Evolutionary conservation across 2,888 invertebrate species (phyloP).

Genomic region (Tetramorium bicarinatum): DNA sequence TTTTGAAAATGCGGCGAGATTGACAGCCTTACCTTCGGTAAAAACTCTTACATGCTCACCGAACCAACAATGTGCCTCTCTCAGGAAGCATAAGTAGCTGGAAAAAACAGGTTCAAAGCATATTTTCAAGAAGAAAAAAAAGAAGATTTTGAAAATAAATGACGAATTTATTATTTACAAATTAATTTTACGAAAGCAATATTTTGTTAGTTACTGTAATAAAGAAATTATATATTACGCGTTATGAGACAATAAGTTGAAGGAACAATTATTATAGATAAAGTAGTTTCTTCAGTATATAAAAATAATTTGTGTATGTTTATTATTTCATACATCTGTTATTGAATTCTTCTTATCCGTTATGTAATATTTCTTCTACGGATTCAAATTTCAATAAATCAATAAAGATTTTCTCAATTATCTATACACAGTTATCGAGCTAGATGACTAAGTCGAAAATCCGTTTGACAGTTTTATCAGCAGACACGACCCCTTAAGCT

Average conservation of each 20-base stretch:
- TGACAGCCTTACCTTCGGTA: too few species aligned
- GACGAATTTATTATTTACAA: neutral
- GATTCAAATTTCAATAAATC: neutral
- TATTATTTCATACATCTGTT: neutral
- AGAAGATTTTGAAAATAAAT: neutral
- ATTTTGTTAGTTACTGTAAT: neutral
- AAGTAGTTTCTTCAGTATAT: neutral
- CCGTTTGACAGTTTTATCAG: slow-evolving; percentile 66
- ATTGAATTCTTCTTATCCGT: neutral
- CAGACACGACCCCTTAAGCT: slow-evolving; percentile 64
- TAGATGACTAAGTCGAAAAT: slow-evolving; percentile 19
- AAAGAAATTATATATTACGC: neutral
- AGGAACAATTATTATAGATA: neutral
- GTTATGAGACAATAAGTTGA: neutral
- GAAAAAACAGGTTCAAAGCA: too few species aligned
- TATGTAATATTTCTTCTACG: neutral
- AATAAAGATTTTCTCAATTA: neutral
- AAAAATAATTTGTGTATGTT: neutral
- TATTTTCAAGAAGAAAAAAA: too few species aligned
- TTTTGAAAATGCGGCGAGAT: too few species aligned
- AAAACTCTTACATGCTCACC: too few species aligned
- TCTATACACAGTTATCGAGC: neutral
- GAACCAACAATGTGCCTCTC: too few species aligned
- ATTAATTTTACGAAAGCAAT: neutral
- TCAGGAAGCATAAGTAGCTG: too few species aligned